Evolutionary conservation across 1,140 invertebrate species (phyloP).

Genomic region (Sarcophaga peregrina): DNA sequence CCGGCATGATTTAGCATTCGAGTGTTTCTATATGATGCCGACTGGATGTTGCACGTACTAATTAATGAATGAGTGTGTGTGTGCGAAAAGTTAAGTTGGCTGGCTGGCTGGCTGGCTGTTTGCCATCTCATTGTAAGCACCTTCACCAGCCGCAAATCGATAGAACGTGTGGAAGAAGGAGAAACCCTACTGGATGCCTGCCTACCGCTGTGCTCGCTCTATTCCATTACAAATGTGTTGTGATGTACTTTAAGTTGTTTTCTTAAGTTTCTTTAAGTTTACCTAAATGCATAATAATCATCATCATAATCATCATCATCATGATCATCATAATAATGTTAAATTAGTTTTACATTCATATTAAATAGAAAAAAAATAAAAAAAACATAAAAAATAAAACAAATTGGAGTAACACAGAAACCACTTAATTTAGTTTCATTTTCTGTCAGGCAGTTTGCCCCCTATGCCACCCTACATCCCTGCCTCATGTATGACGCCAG

Average conservation of each 20-base stretch:
- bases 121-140: background rate
- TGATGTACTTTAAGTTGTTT: constrained; percentile 17
- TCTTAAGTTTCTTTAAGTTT: constrained; percentile 14
- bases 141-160: too few species aligned
- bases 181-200: background rate
- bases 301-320: too few species aligned
- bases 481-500: too few species aligned
- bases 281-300: constrained; percentile 3
- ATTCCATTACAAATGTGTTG: constrained; percentile 7
- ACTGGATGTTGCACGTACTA: background rate
- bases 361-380: background rate
- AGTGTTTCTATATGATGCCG: background rate
- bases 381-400: background rate
- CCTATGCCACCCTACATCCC: too few species aligned
- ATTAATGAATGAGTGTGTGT: background rate
- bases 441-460: background rate
- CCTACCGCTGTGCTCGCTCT: background rate
- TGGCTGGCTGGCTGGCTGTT: background rate
- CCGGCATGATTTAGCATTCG: background rate
- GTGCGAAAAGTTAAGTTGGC: too few species aligned
- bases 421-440: constrained; percentile 19
- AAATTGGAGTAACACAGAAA: background rate
- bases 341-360: constrained; percentile 11
- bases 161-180: background rate
- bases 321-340: background rate